Percentiles rank a stretch among this genome's conserved stretches.
Conservation (phyloP, 2,113 vertebrate species). For the Thamnaconus septentrionalis region DNA sequence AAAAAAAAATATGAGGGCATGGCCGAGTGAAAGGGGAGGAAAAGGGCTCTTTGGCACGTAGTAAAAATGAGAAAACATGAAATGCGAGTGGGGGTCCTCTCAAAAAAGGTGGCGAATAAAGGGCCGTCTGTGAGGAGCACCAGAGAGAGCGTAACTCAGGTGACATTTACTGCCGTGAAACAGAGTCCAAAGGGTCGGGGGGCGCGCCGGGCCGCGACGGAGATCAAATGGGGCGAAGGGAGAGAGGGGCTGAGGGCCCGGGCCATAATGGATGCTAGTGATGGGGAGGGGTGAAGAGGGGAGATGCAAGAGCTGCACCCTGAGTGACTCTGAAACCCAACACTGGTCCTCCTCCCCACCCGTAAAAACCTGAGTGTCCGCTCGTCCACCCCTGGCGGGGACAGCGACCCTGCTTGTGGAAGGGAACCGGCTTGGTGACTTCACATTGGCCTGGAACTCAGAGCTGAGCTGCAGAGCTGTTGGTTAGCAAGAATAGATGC, state of each 20-base stretch:
- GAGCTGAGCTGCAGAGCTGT: too few species aligned
- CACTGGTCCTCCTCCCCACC: conserved; percentile 37
- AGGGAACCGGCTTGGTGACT: too few species aligned
- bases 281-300: conserved; percentile 37
- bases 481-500: too few species aligned
- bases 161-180: conserved; percentile 76
- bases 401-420: too few species aligned
- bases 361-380: conserved; percentile 54
- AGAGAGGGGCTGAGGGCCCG: conserved; percentile 18
- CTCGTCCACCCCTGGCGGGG: conserved; percentile 49
- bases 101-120: conserved; percentile 58
- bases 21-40: conserved; percentile 24
- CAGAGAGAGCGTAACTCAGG: conserved; percentile 57
- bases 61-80: conserved; percentile 65
- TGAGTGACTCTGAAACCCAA: conserved; percentile 69
- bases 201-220: conserved; percentile 49
- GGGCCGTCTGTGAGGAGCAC: conserved; percentile 41
- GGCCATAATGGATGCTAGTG: conserved; percentile 48
- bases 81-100: conserved; percentile 59
- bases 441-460: conserved; percentile 7
- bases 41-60: conserved; percentile 37
- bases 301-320: conserved; percentile 52
- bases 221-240: conserved; percentile 14
- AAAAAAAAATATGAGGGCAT: conserved; percentile 22
- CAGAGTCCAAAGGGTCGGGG: conserved; percentile 46